Evolutionary conservation across 2,113 vertebrate species (phyloP).

Genomic region (Elachura formosa): DNA sequence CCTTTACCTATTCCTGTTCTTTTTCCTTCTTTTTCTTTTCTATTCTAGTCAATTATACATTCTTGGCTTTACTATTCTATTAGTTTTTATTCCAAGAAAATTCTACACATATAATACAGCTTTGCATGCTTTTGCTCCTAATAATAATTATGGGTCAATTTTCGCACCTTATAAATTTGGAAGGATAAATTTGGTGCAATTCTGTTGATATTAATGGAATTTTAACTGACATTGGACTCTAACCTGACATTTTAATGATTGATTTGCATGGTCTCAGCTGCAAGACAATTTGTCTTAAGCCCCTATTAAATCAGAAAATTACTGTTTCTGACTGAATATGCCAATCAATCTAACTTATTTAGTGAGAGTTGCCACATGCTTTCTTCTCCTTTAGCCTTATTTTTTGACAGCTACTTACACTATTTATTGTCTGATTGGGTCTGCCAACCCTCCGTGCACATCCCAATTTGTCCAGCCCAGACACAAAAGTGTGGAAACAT

Average conservation of each 20-base stretch:
- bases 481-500: neutral
- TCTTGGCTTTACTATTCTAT: neutral
- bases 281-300: slow-evolving; percentile 28
- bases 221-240: neutral
- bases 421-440: slow-evolving; percentile 31
- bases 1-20: neutral
- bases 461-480: slow-evolving; percentile 46
- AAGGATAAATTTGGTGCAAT: neutral
- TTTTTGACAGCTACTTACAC: slow-evolving; percentile 50
- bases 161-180: neutral
- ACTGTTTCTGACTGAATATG: slow-evolving; percentile 28
- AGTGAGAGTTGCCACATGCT: slow-evolving; percentile 47
- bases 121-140: neutral
- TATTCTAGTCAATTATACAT: neutral
- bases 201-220: neutral
- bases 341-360: slow-evolving; percentile 38
- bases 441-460: neutral
- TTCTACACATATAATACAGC: neutral
- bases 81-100: neutral
- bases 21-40: neutral
- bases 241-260: slow-evolving; percentile 23
- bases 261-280: slow-evolving; percentile 50
- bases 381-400: slow-evolving; percentile 3
- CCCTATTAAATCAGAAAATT: slow-evolving; percentile 16
- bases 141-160: neutral